These are phyloP conservation scores for Tenrec ecaudatus DNA, from an alignment of 2,113 vertebrate species.

Conservation along the genomic window DNA sequence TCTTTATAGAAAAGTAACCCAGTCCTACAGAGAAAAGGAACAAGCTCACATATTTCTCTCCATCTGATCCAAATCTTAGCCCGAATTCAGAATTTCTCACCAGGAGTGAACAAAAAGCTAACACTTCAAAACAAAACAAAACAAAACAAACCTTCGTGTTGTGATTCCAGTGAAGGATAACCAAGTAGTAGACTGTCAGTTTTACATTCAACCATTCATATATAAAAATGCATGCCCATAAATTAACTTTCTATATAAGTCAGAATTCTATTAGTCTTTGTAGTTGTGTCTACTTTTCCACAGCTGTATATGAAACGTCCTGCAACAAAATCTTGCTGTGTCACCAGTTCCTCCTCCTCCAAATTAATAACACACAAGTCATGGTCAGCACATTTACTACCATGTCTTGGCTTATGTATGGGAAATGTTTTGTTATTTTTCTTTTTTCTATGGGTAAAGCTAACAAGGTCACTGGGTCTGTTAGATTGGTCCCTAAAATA, in stretches of 20 bases:
- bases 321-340: neutral
- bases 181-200: too few species aligned
- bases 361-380: neutral
- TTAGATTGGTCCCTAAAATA: constrained; percentile 54
- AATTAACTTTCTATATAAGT: constrained; percentile 9
- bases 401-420: neutral
- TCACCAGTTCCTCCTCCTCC: neutral
- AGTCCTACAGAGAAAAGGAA: neutral
- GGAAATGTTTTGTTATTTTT: neutral
- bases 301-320: neutral
- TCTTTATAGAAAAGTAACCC: neutral
- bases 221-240: neutral
- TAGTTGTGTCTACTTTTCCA: neutral
- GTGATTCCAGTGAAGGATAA: too few species aligned
- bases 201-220: too few species aligned
- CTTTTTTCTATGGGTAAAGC: neutral
- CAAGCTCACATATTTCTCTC: constrained; percentile 12
- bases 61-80: constrained; percentile 8
- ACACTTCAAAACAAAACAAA: neutral
- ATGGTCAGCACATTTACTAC: neutral
- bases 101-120: neutral
- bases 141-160: too few species aligned
- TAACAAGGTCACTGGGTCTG: neutral
- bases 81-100: neutral
- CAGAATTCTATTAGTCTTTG: neutral